phyloP scores from a whole-genome alignment of 2,888 invertebrate species.

The Perithous albicinctus region DNA sequence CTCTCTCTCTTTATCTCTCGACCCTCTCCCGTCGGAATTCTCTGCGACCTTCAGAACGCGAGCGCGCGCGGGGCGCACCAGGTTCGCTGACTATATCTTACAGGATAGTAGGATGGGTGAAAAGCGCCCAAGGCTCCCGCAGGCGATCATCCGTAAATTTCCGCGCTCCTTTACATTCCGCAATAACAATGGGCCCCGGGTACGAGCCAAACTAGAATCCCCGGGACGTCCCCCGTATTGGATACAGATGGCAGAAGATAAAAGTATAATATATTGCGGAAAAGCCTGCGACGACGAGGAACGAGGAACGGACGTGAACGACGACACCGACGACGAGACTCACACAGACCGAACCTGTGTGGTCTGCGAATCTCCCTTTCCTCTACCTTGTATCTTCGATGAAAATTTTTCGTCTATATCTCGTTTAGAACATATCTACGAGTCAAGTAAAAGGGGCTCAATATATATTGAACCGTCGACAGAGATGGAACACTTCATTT shows the following conservation, averaged over 20 bases:
- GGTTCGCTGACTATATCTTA: conserved; percentile 48
- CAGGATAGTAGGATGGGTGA: conserved; percentile 27
- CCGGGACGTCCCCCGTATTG: conserved; percentile 61
- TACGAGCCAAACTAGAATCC: conserved; percentile 23
- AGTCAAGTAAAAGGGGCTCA: too few species aligned
- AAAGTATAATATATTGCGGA: conserved; percentile 64
- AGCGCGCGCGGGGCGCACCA: conserved; percentile 19
- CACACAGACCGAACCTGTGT: too few species aligned
- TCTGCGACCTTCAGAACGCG: neutral
- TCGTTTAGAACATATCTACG: too few species aligned
- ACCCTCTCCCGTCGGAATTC: too few species aligned
- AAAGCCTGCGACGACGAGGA: conserved; percentile 56
- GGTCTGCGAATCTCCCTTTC: too few species aligned
- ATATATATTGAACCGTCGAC: too few species aligned
- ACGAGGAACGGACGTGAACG: too few species aligned
- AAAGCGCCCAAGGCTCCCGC: conserved; percentile 54
- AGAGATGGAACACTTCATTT: too few species aligned
- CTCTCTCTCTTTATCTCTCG: too few species aligned
- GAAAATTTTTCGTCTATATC: too few species aligned
- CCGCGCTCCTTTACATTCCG: conserved; percentile 75
- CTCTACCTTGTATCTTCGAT: neutral
- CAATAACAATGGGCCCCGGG: conserved; percentile 72
- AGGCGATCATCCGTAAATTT: conserved; percentile 74
- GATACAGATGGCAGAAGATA: conserved; percentile 66
- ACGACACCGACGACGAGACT: too few species aligned